Evolutionary conservation across 2,888 invertebrate genomes (phyloP), one percentile per base, ranked within the genome.

Genomic region (Acleris sparsana): DNA sequence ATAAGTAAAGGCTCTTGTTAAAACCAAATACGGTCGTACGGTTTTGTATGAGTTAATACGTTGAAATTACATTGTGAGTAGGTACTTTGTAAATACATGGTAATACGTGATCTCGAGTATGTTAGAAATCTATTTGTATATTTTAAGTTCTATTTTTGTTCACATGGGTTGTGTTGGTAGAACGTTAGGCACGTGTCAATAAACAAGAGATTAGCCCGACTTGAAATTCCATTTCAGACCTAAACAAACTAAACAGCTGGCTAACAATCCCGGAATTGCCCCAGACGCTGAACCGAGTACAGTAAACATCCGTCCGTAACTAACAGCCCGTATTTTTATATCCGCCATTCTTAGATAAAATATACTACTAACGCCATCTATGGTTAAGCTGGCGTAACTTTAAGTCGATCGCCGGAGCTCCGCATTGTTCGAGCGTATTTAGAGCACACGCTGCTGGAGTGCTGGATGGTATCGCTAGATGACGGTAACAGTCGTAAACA

Each of bases 331-430:
- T 9, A 13, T 43, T 48, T 39, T 39, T 39, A 39, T 39, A 9
- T 11, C 25, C n/a, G 20, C 9, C 22, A 48, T 59, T 20, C 16
- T 33, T 9, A 33, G 9, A 33, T 33, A 33, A 33, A 22, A 48
- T 49, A 56, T 43, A 57, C 59, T 57, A 43, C 22, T 33, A 66
- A 56, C 72, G 73, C 73, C 73, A 71, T 73, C 73, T 72, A 58
- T 61, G 56, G 46, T 53, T 22, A 25, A 55, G 25, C 44, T 59
- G 17, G 49, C 5, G 48, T 60, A 65, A 65, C 63, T 7, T 57
- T 22, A 16, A 57, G 39, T 39, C 52, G 25, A 56, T 52, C 48
- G 46, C 33, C 18, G 53, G 33, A 39, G 56, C 65, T 52, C 13
- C 46, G 55, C 57, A 39, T 20, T 29, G 59, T 60, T 49, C 20